A percentile compares a stretch with the other conserved stretches of the same genome.
Evolutionary conservation across 2,888 invertebrate genomes (phyloP).

Genomic region (Gymnoscelis rufifasciata): DNA sequence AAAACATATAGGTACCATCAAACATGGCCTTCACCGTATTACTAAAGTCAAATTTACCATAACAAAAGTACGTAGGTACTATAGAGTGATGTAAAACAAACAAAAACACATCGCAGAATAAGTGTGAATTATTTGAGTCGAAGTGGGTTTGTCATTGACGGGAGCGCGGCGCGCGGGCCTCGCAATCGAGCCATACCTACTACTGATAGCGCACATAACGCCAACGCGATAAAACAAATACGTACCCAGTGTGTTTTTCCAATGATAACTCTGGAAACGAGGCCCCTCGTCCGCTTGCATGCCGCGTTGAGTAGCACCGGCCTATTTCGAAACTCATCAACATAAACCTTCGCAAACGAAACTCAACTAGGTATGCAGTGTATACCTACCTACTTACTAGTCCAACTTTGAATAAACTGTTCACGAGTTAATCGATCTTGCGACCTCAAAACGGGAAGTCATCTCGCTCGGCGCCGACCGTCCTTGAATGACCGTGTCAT

Average conservation of each 20-base stretch:
- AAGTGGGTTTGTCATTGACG: slow-evolving; percentile 32
- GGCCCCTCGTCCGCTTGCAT: slow-evolving; percentile 37
- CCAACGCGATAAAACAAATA: slow-evolving; percentile 53
- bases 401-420: slow-evolving; percentile 30
- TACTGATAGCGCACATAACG: slow-evolving; percentile 64
- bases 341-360: slow-evolving; percentile 18
- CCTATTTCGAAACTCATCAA: slow-evolving; percentile 15
- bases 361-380: too few species aligned
- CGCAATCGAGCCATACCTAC: slow-evolving; percentile 33
- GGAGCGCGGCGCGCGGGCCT: slow-evolving; percentile 28
- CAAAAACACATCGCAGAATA: slow-evolving; percentile 24
- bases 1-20: too few species aligned
- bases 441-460: slow-evolving; percentile 65
- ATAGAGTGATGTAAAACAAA: slow-evolving; percentile 22
- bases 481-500: slow-evolving; percentile 75
- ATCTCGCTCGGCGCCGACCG: slow-evolving; percentile 51
- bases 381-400: too few species aligned
- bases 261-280: slow-evolving; percentile 59
- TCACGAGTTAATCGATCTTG: slow-evolving; percentile 46
- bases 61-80: slow-evolving; percentile 14
- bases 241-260: slow-evolving; percentile 64
- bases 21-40: slow-evolving; percentile 18
- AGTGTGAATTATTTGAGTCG: slow-evolving; percentile 21
- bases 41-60: slow-evolving; percentile 29
- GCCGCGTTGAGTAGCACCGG: slow-evolving; percentile 27